Conservation (phyloP, 2,113 vertebrate genomes). For the Globicephala melas region DNA sequence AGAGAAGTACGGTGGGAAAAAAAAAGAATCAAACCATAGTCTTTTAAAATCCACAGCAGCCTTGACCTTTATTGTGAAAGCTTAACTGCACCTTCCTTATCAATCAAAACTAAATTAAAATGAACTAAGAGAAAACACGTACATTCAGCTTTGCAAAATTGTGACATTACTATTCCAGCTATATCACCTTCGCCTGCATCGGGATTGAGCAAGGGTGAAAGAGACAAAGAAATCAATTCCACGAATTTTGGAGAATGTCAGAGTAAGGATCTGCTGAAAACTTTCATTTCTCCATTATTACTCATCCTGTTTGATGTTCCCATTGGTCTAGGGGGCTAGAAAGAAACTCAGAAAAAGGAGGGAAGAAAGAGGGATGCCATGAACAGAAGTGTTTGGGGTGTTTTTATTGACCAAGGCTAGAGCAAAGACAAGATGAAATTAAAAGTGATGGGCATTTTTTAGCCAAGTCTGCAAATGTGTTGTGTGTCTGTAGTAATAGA, state of each 20-base stretch:
- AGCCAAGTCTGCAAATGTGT: background rate
- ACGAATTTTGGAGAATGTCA: conserved; percentile 89
- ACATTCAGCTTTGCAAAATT: conserved; percentile 83
- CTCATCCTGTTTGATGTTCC: conserved; percentile 80
- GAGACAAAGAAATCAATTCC: conserved; percentile 87
- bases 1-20: background rate
- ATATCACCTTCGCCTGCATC: conserved; percentile 88
- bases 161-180: conserved; percentile 88
- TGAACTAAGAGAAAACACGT: conserved; percentile 75
- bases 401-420: background rate
- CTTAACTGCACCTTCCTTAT: conserved; percentile 66
- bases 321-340: conserved; percentile 59
- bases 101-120: conserved; percentile 68
- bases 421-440: background rate
- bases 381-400: background rate
- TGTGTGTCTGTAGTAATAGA: background rate
- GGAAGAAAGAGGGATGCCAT: background rate
- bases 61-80: conserved; percentile 70
- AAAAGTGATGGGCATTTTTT: background rate
- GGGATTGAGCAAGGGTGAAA: conserved; percentile 89
- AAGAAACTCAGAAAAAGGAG: conserved; percentile 42
- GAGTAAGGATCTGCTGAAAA: conserved; percentile 82
- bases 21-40: background rate
- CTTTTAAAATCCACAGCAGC: conserved; percentile 46
- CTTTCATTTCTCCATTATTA: conserved; percentile 64